A percentile compares a stretch with the other conserved stretches of the same genome.
These are phyloP conservation scores for Encarsia formosa DNA, from an alignment of 2,888 invertebrate species.

Conservation along the genomic window DNA sequence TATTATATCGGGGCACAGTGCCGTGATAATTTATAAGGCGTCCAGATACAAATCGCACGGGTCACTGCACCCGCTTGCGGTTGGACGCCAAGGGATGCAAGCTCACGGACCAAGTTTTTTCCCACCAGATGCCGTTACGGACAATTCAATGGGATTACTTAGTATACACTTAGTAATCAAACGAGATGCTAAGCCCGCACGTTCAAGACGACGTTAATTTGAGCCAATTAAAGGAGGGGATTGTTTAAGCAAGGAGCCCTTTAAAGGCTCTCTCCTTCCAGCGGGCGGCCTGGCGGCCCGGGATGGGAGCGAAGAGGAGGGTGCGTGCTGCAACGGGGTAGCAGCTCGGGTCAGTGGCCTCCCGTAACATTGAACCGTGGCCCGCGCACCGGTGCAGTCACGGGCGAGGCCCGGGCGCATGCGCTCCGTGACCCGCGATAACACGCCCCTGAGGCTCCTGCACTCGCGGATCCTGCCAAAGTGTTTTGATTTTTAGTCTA, in stretches of 20 bases:
- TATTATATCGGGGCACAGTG: too few species aligned
- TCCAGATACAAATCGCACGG: constrained; percentile 11
- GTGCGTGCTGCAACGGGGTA: constrained; percentile 35
- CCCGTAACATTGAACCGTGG: constrained; percentile 52
- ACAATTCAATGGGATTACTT: too few species aligned
- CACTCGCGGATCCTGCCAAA: too few species aligned
- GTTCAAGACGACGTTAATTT: too few species aligned
- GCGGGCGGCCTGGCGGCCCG: too few species aligned
- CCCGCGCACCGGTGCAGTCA: constrained; percentile 49
- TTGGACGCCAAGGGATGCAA: background rate
- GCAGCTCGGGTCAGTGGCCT: constrained; percentile 49
- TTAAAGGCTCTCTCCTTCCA: background rate
- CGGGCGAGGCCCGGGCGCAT: constrained; percentile 45
- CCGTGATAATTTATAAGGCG: constrained; percentile 16
- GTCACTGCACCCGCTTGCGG: constrained; percentile 1
- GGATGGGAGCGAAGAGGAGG: constrained; percentile 42
- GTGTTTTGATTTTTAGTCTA: too few species aligned
- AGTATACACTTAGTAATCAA: too few species aligned
- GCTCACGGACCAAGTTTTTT: too few species aligned
- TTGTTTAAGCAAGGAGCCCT: too few species aligned
- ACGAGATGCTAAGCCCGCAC: too few species aligned
- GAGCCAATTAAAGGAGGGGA: too few species aligned
- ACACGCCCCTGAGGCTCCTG: constrained; percentile 8
- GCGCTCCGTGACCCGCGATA: constrained; percentile 31
- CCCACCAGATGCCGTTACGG: too few species aligned